Base-by-base conservation (phyloP, 2,888 invertebrate genomes). In the Caenorhabditis drosophilae region DNA sequence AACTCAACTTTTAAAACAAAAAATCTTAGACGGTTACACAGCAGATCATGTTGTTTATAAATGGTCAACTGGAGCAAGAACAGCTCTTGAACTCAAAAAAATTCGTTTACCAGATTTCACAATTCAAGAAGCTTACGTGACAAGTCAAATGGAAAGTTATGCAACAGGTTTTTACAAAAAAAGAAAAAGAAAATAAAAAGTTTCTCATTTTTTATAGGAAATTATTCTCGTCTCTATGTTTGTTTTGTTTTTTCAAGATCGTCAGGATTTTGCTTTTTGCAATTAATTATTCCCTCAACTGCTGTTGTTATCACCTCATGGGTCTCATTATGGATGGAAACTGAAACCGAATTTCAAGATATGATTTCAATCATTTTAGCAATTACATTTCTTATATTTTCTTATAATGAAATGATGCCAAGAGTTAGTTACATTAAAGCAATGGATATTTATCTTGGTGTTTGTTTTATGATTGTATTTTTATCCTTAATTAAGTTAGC, bases 281-380 rank as follows among this genome's bases (percentile, higher is more conserved):
- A 80, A 60, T 59, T 81, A 9, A 78, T 82, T 53, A 78, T 81
- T 45, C 81, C 81, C 0, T 77, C 81, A 2, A 81, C 81, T 0
- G 79, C 81, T n/a, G 79, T 81, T 15, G 81, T 81, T 9, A 79
- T 81, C 50, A 77, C 79, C 7, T 73, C 76, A 11, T 81, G 81
- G 81, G 79, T 81, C 1, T 74, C 81, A 3, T 61, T 81, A 6
- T 82, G 81, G 80, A 78, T 81, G 78, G 79, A 81, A 55, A 77
- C 67, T 51, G 81, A 81, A 45, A 81, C 81, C 9, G 64, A 68
- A 23, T 82, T 81, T 47, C 52, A 79, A 77, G 81, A 81, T 53
- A 81, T 82, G 80, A 79, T 82, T 16, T 77, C 80, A 2, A 79
- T 82, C 48, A 82, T 82, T 40, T 64, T 82, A 26, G 70, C 82